Conservation (phyloP, 2,888 invertebrate species). For the Acleris literana region DNA sequence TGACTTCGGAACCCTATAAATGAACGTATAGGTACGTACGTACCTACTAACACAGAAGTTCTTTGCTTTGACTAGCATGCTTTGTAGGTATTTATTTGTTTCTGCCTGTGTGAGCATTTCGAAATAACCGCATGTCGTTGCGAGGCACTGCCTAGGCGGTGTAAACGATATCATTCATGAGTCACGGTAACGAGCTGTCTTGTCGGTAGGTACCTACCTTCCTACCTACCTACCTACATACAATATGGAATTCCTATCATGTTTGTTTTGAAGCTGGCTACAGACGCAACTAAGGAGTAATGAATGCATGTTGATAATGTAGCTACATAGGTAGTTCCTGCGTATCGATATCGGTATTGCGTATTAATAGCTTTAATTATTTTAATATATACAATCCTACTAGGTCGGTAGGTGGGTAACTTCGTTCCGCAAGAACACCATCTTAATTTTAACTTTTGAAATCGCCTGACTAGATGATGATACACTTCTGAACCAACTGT, state of each 20-base stretch:
- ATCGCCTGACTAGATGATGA: not conserved
- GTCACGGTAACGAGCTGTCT: slow-evolving; percentile 15
- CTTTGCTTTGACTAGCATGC: too few relatives aligned
- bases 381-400: not conserved
- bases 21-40: too few relatives aligned
- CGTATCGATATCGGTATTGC: not conserved
- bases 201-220: not conserved
- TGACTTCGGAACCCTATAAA: not conserved
- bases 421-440: not conserved
- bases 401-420: not conserved
- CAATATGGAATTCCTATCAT: slow-evolving; percentile 31
- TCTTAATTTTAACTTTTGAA: not conserved
- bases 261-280: slow-evolving; percentile 23
- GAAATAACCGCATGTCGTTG: too few relatives aligned
- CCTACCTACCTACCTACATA: too few relatives aligned
- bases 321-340: not conserved
- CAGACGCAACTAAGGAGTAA: slow-evolving; percentile 25
- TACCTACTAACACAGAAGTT: too few relatives aligned
- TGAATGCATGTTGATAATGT: slow-evolving; percentile 31
- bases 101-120: too few relatives aligned
- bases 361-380: not conserved
- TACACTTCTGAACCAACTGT: slow-evolving; percentile 4
- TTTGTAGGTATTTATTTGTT: too few relatives aligned
- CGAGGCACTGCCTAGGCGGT: too few relatives aligned
- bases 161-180: slow-evolving; percentile 5